These are phyloP conservation scores for Chiloscyllium punctatum DNA, from an alignment of 2,797 vertebrate genomes.

Conservation along the genomic window DNA sequence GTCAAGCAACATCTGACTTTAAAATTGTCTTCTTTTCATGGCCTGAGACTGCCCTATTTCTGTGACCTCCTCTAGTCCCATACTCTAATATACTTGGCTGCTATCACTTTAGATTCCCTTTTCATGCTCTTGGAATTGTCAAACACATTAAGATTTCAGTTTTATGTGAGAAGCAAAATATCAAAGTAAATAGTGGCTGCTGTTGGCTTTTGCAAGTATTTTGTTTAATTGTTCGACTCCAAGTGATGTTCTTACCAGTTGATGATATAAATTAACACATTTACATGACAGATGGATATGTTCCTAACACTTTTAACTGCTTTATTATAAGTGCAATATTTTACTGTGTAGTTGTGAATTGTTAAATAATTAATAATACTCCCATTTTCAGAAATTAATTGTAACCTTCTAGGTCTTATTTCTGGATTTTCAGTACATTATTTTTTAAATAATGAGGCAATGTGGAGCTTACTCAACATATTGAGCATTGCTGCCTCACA, in stretches of 20 bases:
- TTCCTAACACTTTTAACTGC: conserved; percentile 25
- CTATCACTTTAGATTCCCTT: background rate
- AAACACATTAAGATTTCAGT: background rate
- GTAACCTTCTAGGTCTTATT: background rate
- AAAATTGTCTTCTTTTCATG: too few relatives aligned
- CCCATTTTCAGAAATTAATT: background rate
- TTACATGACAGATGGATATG: conserved; percentile 14
- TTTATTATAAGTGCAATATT: conserved; percentile 21
- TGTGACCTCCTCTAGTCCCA: too few relatives aligned
- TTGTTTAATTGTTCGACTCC: background rate
- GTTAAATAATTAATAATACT: conserved; percentile 2
- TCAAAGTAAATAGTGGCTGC: background rate
- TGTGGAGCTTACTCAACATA: background rate
- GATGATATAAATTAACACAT: conserved; percentile 15
- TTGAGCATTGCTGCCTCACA: too few relatives aligned
- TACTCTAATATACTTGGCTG: background rate
- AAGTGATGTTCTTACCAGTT: conserved; percentile 16
- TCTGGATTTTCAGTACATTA: background rate
- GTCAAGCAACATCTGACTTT: too few relatives aligned
- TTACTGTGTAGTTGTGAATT: conserved; percentile 9
- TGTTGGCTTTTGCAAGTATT: background rate
- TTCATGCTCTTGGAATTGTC: background rate
- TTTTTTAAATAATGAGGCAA: background rate
- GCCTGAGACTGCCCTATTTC: too few relatives aligned
- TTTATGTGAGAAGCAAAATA: background rate